Conservation (phyloP, 1,140 invertebrate genomes). For the Idris sp. region DNA sequence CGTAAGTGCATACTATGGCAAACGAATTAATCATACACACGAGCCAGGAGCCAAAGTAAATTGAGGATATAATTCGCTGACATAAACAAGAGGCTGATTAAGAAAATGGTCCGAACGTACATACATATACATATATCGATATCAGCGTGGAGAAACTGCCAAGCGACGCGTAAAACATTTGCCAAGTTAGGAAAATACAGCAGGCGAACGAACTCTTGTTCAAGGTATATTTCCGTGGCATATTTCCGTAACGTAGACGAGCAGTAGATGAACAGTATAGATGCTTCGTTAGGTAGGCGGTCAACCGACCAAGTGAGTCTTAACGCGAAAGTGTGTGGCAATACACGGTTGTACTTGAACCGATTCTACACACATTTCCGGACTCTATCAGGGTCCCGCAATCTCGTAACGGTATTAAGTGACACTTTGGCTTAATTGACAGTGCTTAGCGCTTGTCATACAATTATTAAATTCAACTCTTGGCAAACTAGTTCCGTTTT, state of each 20-base stretch:
- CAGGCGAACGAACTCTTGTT: constrained; percentile 65
- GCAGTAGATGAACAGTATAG: constrained; percentile 52
- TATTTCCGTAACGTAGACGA: constrained; percentile 56
- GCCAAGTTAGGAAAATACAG: constrained; percentile 58
- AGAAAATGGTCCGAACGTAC: constrained; percentile 13
- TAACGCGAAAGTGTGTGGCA: constrained; percentile 55
- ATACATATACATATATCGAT: constrained; percentile 23
- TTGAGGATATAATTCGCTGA: no score
- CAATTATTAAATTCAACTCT: constrained; percentile 11
- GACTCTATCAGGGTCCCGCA: constrained; percentile 48
- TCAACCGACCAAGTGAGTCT: constrained; percentile 58
- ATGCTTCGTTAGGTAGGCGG: constrained; percentile 54
- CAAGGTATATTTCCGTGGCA: constrained; percentile 62
- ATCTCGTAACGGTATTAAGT: constrained; percentile 50
- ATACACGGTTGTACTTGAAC: constrained; percentile 56
- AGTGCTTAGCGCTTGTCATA: constrained; percentile 14
- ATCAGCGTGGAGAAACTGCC: constrained; percentile 49
- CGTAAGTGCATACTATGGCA: no score
- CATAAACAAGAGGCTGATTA: neutral
- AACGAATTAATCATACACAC: no score
- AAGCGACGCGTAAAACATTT: constrained; percentile 59
- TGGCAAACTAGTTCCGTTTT: constrained; percentile 15
- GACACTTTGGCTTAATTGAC: constrained; percentile 50
- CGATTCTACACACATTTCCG: constrained; percentile 55
- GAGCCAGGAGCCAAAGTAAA: no score